Evolutionary conservation across 2,888 invertebrate species (phyloP), one percentile per base, ranked within the genome.

Genomic region (Exephanes ischioxanthus): DNA sequence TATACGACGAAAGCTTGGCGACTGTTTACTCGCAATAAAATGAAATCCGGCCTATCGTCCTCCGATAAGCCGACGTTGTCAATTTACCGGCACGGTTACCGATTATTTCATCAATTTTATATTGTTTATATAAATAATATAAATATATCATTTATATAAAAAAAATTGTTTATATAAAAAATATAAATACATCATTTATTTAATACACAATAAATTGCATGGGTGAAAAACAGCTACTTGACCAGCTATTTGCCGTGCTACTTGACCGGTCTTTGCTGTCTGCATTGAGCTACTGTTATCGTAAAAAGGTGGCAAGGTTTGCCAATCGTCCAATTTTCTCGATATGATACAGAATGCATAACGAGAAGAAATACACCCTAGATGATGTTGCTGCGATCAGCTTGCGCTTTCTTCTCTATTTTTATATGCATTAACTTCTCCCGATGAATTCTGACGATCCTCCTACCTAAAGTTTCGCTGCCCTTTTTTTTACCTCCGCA

Each of bases 401-500:
- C 53, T n/a, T n/a, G n/a, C 16, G n/a, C 63, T 30, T 16, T 30
- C 16, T 30, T 30, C n/a, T 33, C 30, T 33, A 30, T 33, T 63
- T 33, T 63, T 33, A 16, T 77, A 53, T 53, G 41, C 67, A 77
- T 77, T 77, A 77, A 67, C 77, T 77, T 55, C 22, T 22, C 67
- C 51, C 53, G 67, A 77, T 77, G 77, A 76, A 66, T 66, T 33
- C 75, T 48, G 45, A 48, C 63, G 48, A 63, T 66, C 75, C 66
- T 86, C 84, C 86, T 86, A 87, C 89, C 90, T 89, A 89, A 88
- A 72, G 75, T 76, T 84, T 85, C 66, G 73, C 77, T 84, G 77
- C 79, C 79, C 70, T 80, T 78, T 87, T 87, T 80, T 87, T 88
- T 82, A 79, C 86, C 85, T 86, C 84, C 84, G 88, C 88, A 89